Evolutionary conservation across 2,888 invertebrate genomes (phyloP).

Genomic region (Scotopteryx bipunctaria): DNA sequence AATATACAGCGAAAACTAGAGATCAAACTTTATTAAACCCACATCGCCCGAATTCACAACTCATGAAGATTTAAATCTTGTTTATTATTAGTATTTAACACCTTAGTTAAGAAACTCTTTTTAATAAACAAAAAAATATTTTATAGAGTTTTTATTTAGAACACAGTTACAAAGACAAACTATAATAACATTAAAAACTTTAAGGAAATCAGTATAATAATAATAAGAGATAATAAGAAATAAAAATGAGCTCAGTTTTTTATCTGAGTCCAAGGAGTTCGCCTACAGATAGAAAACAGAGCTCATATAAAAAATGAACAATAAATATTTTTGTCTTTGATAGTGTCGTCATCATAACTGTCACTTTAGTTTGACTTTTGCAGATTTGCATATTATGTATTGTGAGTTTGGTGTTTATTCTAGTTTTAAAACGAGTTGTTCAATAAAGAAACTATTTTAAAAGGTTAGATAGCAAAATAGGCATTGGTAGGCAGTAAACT

Average conservation of each 20-base stretch:
- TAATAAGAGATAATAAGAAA: too few species aligned
- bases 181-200: too few species aligned
- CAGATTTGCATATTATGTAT: background rate
- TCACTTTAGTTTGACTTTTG: slow-evolving; percentile 1
- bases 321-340: slow-evolving; percentile 1
- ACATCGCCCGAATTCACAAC: slow-evolving; percentile 8
- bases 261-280: too few species aligned
- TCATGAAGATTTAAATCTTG: slow-evolving; percentile 7
- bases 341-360: slow-evolving; percentile 22
- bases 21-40: slow-evolving; percentile 16
- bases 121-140: slow-evolving; percentile 12
- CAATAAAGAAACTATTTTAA: slow-evolving; percentile 21
- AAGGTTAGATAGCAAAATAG: slow-evolving; percentile 24
- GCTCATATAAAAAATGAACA: too few species aligned
- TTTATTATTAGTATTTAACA: background rate
- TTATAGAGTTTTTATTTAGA: too few species aligned
- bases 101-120: background rate
- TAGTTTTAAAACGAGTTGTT: slow-evolving; percentile 16
- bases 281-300: too few species aligned
- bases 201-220: too few species aligned
- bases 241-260: too few species aligned
- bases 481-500: slow-evolving; percentile 33
- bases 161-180: too few species aligned
- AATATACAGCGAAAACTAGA: slow-evolving; percentile 68
- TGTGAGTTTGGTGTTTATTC: slow-evolving; percentile 9